Evolutionary conservation across 2,797 vertebrate genomes (phyloP).

Genomic region (Menidia menidia): DNA sequence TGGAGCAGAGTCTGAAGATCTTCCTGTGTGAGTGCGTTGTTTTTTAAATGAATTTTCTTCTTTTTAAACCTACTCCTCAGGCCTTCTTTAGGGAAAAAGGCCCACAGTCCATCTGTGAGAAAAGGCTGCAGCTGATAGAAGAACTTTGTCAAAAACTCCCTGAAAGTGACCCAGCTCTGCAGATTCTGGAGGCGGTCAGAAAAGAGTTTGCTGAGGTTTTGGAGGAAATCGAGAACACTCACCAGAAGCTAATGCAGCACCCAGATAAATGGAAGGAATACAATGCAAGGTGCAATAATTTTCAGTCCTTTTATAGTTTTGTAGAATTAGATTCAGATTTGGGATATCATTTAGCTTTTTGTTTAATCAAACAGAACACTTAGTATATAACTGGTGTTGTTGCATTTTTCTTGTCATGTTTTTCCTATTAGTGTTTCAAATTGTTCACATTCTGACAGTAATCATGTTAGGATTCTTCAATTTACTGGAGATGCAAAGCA

Average conservation of each 20-base stretch:
- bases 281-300: constrained; percentile 80
- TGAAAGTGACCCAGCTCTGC: constrained; percentile 84
- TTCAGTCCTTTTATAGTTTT: neutral
- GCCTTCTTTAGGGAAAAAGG: constrained; percentile 94
- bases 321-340: neutral
- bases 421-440: neutral
- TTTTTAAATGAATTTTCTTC: neutral
- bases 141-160: constrained; percentile 93
- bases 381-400: neutral
- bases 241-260: constrained; percentile 86
- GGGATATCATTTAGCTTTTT: neutral
- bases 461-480: constrained; percentile 11
- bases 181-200: constrained; percentile 79
- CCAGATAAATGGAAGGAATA: constrained; percentile 94
- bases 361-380: neutral
- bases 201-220: constrained; percentile 83
- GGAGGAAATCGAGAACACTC: constrained; percentile 86
- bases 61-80: constrained; percentile 67
- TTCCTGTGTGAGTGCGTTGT: neutral
- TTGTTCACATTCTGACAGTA: constrained; percentile 22
- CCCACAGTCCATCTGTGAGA: constrained; percentile 90
- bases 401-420: neutral
- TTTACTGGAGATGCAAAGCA: constrained; percentile 1
- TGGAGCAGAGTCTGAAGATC: constrained; percentile 9
- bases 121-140: constrained; percentile 91